phyloP scores from a whole-genome alignment of 2,888 invertebrate species.

The Tetragonisca angustula region DNA sequence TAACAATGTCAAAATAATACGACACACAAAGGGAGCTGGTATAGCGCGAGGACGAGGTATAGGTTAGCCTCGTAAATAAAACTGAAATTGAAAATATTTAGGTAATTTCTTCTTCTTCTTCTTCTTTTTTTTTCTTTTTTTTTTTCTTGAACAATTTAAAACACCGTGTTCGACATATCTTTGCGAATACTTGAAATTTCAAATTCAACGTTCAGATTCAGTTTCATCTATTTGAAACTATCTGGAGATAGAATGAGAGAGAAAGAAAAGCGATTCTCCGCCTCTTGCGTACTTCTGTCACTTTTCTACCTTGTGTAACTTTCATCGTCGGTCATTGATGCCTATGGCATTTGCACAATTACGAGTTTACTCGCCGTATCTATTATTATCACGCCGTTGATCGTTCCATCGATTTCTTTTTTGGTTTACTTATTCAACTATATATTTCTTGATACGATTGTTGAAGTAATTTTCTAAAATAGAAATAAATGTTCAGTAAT shows the following conservation, averaged over 20 bases:
- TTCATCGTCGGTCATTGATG: neutral
- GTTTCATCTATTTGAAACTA: slow-evolving; percentile 36
- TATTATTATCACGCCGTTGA: neutral
- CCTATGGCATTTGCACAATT: neutral
- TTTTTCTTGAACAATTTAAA: neutral
- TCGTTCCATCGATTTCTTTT: no score
- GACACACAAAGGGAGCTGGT: no score
- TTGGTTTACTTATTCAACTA: neutral
- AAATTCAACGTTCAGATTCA: slow-evolving; percentile 1
- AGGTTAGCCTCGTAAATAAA: neutral
- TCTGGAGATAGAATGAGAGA: slow-evolving; percentile 15
- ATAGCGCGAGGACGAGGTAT: neutral
- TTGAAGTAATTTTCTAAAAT: no score
- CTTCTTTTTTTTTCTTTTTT: no score
- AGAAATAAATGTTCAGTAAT: neutral
- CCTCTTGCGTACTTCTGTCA: slow-evolving; percentile 21
- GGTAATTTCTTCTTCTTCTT: neutral
- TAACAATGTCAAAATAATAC: neutral
- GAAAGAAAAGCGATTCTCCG: neutral
- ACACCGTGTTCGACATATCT: neutral
- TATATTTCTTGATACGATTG: no score
- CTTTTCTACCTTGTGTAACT: neutral
- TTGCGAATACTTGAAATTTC: slow-evolving; percentile 41
- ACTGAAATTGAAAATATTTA: neutral
- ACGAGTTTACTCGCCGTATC: neutral